Evolutionary conservation across 2,113 vertebrate genomes (phyloP).

Genomic region (Menidia beryllina): DNA sequence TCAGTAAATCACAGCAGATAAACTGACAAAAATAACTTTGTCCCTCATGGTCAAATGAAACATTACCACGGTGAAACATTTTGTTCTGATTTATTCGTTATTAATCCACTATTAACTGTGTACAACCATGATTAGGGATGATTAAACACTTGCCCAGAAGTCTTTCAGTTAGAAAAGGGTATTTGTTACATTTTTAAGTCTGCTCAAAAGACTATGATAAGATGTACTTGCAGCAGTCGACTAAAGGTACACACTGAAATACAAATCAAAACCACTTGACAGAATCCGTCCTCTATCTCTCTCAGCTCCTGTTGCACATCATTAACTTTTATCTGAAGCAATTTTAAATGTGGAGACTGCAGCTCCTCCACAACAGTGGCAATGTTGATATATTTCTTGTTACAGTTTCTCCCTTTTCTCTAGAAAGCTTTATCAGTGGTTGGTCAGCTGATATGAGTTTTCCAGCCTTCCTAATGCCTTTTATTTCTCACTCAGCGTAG

Average conservation of each 20-base stretch:
- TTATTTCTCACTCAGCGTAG: not conserved
- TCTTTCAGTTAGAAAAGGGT: not conserved
- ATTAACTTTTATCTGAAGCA: not conserved
- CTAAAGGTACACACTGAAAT: not conserved
- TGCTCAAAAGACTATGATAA: not conserved
- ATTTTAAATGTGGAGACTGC: not conserved
- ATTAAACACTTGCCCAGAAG: no score
- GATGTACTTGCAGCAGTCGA: not conserved
- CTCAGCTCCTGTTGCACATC: not conserved
- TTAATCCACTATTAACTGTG: no score
- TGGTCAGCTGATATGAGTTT: slow-evolving; percentile 10
- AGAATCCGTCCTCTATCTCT: not conserved
- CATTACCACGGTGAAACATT: no score
- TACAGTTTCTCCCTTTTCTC: slow-evolving; percentile 4
- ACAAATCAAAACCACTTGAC: not conserved
- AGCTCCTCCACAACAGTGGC: slow-evolving; percentile 1
- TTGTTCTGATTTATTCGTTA: no score
- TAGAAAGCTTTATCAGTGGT: slow-evolving; percentile 20
- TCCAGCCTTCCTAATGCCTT: not conserved
- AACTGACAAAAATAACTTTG: slow-evolving; percentile 6
- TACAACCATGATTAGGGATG: no score
- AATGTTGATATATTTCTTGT: slow-evolving; percentile 13
- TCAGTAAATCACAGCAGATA: slow-evolving; percentile 13
- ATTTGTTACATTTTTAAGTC: not conserved
- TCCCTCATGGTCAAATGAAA: not conserved